A percentile compares a stretch with the other conserved stretches of the same genome.
These are phyloP conservation scores for Cygnus olor DNA, from an alignment of 2,797 vertebrate species.

Conservation along the genomic window DNA sequence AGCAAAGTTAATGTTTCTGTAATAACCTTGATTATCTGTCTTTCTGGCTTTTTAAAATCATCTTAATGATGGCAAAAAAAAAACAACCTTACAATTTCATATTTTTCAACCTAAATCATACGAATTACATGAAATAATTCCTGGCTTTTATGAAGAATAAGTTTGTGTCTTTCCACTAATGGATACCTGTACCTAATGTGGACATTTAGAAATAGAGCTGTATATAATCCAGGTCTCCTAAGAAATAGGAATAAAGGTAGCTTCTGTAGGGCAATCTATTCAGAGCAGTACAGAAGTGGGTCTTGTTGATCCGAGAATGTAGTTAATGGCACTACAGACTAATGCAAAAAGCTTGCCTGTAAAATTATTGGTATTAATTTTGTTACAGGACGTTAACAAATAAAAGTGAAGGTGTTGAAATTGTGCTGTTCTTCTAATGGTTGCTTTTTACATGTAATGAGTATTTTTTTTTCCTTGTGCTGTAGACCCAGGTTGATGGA, in stretches of 20 bases:
- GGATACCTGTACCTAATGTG: not conserved
- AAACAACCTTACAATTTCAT: not conserved
- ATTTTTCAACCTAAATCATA: not conserved
- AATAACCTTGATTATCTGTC: not conserved
- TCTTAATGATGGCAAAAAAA: not conserved
- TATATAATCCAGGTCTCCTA: not conserved
- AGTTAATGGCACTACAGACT: not conserved
- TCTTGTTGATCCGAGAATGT: not conserved
- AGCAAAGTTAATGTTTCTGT: not conserved
- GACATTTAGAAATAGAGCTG: not conserved
- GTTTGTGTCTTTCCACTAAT: not conserved
- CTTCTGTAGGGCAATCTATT: not conserved
- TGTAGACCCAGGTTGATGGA: constrained; percentile 92
- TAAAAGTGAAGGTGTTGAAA: not conserved
- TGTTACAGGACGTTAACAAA: not conserved
- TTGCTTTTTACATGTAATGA: not conserved
- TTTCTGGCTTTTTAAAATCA: not conserved
- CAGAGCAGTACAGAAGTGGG: not conserved
- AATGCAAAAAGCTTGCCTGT: not conserved
- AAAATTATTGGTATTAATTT: not conserved
- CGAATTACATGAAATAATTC: not conserved
- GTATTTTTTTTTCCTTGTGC: constrained; percentile 71
- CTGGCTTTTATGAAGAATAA: not conserved
- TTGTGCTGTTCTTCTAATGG: not conserved
- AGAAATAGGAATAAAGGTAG: not conserved